Base-by-base conservation (phyloP, 2,888 invertebrate genomes). In the Lasioglossum zephyrum region DNA sequence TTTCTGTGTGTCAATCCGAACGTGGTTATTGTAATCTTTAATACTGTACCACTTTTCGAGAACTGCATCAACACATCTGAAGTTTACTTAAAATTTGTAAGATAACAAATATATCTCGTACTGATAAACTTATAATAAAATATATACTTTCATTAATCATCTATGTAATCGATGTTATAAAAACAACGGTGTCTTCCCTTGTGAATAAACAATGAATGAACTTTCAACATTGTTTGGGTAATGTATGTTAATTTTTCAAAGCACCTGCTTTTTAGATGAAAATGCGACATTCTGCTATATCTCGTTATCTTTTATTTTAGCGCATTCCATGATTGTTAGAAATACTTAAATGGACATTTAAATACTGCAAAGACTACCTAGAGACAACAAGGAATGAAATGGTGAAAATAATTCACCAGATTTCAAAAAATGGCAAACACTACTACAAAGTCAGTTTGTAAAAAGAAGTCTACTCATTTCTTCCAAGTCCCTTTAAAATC, bases 401-500 rank as follows among this genome's bases (percentile, higher is more conserved):
- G 9, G 73, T 81, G 79, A 36, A 79, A 18, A 75, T 63, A 60
- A 63, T 60, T 69, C 1, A 53, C 49, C 4, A 16, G 39, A 76
- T 72, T 31, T 13, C 57, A 73, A 73, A 91, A 88, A 82, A 94
- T 94, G 94, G 88, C 92, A 66, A 87, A 86, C 41, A 87, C 83
- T 36, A 76, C 87, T 36, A 76, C 87, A 1, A 89, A 87, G 73
- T 84, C 89, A 63, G 82, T 93, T 73, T 93, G 93, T 77, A 88
- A 90, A 63, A 85, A 86, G 39, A 94, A 93, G 66, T 77, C 93
- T 22, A 92, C 91, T 1, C 91, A 88, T 49, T 94, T 91, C 81
- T 79, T 94, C 73, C 92, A 93, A 85, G 87, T 93, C 47, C 93
- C 94, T 49, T 86, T 96, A 26, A 95, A 92, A 82, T 93, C 95